A percentile compares a stretch with the other conserved stretches of the same genome.
These are phyloP conservation scores for Gorsachius magnificus DNA, from an alignment of 2,797 vertebrate species.

Conservation along the genomic window DNA sequence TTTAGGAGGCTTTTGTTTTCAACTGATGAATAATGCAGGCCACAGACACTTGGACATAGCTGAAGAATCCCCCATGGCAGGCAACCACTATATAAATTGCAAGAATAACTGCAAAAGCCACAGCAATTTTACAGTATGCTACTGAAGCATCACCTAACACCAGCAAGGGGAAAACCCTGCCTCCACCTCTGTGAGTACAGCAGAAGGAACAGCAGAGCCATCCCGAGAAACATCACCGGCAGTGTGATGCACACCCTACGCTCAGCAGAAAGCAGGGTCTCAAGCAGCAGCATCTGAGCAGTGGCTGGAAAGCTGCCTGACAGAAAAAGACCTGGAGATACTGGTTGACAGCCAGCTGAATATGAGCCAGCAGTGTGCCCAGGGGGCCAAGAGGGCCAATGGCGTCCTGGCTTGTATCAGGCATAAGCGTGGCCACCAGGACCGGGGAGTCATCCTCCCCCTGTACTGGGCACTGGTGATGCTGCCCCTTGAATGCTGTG, in stretches of 20 bases:
- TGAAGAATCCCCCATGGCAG: background rate
- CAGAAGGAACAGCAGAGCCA: background rate
- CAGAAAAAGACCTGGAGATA: no score
- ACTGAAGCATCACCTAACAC: background rate
- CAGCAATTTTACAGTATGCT: background rate
- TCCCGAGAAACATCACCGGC: background rate
- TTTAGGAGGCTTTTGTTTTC: background rate
- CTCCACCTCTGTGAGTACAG: background rate
- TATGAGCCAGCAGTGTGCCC: no score
- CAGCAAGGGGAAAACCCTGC: background rate
- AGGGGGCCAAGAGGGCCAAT: no score
- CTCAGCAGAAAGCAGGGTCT: background rate
- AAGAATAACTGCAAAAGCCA: background rate
- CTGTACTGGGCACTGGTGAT: no score
- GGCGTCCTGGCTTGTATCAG: no score
- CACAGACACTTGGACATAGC: background rate
- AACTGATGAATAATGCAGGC: background rate
- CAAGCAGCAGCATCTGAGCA: background rate
- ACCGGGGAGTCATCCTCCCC: no score
- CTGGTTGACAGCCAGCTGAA: no score
- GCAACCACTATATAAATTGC: background rate
- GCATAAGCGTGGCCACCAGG: no score
- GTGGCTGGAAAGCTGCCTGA: no score
- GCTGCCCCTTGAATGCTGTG: no score
- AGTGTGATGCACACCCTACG: accelerated